Evolutionary conservation across 2,797 vertebrate species (phyloP).

Genomic region (Rhinatrema bivittatum): DNA sequence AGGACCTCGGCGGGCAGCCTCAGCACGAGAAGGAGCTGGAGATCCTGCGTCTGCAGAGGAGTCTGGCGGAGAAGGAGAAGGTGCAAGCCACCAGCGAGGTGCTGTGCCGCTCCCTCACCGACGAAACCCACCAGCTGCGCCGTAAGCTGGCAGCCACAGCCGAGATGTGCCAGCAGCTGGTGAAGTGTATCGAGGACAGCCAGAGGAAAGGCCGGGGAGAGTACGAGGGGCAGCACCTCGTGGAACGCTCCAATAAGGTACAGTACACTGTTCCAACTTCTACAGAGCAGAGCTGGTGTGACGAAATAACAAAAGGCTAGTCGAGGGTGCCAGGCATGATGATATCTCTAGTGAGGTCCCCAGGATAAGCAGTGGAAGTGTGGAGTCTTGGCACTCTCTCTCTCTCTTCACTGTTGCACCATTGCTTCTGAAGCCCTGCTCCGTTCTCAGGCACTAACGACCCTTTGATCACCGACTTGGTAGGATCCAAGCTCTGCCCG

Average conservation of each 20-base stretch:
- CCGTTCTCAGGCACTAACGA: no score
- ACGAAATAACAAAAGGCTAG: no score
- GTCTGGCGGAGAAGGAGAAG: conserved; percentile 61
- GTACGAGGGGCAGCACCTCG: conserved; percentile 16
- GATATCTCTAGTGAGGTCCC: no score
- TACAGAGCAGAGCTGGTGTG: no score
- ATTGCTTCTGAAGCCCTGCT: no score
- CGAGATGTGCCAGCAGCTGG: conserved; percentile 82
- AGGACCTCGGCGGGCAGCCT: conserved; percentile 52
- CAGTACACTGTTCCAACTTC: not conserved
- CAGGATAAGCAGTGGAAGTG: no score
- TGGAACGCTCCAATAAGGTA: conserved; percentile 55
- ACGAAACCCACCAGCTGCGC: conserved; percentile 76
- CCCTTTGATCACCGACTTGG: no score
- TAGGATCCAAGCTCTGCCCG: no score
- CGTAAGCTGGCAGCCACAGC: conserved; percentile 71
- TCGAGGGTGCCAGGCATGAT: no score
- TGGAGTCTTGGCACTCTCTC: no score
- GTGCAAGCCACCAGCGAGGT: conserved; percentile 67
- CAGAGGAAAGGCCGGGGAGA: conserved; percentile 29
- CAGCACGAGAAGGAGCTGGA: conserved; percentile 69
- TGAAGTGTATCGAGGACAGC: conserved; percentile 66
- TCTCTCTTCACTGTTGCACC: no score
- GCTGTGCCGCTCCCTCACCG: conserved; percentile 72
- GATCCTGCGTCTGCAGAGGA: conserved; percentile 56